These are phyloP conservation scores for Heliconius nattereri DNA, from an alignment of 1,140 invertebrate genomes.

Conservation along the genomic window DNA sequence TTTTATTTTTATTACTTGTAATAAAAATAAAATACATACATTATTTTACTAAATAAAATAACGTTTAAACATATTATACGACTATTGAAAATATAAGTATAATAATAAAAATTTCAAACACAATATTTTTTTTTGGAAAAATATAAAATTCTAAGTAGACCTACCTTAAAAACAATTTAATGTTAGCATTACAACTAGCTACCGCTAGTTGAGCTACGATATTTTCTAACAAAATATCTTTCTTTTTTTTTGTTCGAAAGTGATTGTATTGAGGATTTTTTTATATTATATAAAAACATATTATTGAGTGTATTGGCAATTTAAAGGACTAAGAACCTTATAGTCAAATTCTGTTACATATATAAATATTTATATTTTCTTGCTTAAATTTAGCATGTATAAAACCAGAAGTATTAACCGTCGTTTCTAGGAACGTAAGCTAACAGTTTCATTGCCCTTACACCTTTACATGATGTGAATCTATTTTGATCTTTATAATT, in stretches of 20 bases:
- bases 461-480: neutral
- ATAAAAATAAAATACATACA: neutral
- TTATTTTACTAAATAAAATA: neutral
- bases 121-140: neutral
- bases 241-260: too few species aligned
- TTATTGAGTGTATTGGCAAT: too few species aligned
- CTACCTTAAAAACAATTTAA: neutral
- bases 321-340: too few species aligned
- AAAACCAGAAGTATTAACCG: neutral
- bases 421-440: slow-evolving; percentile 4
- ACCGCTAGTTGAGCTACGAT: too few species aligned
- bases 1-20: neutral
- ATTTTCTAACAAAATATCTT: too few species aligned
- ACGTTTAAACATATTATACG: neutral
- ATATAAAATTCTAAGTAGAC: too few species aligned
- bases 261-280: too few species aligned
- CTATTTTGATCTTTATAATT: neutral
- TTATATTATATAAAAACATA: too few species aligned
- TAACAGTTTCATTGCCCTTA: neutral
- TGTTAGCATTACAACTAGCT: too few species aligned
- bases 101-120: neutral
- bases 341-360: too few species aligned
- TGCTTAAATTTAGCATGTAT: neutral
- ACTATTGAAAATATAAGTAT: neutral
- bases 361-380: neutral